Evolutionary conservation across 2,888 invertebrate genomes (phyloP), one percentile per base, ranked within the genome.

Genomic region (Drosophila planitibia): DNA sequence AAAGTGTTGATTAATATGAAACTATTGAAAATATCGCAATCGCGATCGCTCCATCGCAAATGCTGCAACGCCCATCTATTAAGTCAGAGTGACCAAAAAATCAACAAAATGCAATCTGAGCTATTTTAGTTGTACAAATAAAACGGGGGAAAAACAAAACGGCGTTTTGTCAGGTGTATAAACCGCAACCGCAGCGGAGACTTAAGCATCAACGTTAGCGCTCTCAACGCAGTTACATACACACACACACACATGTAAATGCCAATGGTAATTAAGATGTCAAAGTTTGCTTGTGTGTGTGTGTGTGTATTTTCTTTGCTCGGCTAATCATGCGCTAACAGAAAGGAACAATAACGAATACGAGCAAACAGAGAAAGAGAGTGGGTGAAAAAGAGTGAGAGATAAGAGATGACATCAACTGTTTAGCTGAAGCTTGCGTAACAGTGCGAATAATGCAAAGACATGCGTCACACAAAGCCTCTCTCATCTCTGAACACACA

Each of bases 251-350:
- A 59, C 22, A 6, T 59, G 25, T 49, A 9, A 30, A 35, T 51
- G 28, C 32, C 25, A 53, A 32, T 75, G 71, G 59, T 79, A 74
- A 75, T 79, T 78, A 53, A 78, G 78, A 53, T 79, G 63, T 78
- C 51, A 30, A 35, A 30, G 35, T 14, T 68, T 39, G 35, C 37
- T 44, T 54, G 55, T 19, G 4, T 19, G 22, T 35, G 25, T 35
- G 25, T 25, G 32, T 32, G 14, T 9, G 32, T 53, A 16, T 59
- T 44, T 49, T 58, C n/a, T 49, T 16, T 44, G 32, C 25, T 25
- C 22, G 12, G 54, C 52, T 52, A 70, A 73, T 58, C 51, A 55
- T 77, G 73, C 53, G 66, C 49, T 4, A 60, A 65, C 7, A 60
- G 62, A 64, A 54, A 49, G 41, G 10, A 47, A 35, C n/a, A 57